These are phyloP conservation scores for Coenobita brevimanus DNA, from an alignment of 1,140 invertebrate genomes.

Conservation along the genomic window DNA sequence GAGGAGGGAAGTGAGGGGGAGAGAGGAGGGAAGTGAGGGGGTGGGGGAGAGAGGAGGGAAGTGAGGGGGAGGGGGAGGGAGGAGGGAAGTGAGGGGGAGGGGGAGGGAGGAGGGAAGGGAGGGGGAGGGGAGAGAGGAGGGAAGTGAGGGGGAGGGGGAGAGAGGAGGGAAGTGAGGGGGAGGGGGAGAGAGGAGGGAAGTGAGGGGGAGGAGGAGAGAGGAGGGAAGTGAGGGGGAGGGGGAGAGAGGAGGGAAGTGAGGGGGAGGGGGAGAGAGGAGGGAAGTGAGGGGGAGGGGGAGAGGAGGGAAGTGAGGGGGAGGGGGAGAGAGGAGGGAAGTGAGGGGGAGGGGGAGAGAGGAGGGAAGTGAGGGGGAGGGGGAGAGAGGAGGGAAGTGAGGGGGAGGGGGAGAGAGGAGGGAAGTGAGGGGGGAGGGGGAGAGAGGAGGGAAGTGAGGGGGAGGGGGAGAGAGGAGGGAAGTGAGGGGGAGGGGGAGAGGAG, in stretches of 20 bases:
- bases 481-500: not conserved
- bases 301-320: not conserved
- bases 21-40: no score
- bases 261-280: not conserved
- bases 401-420: not conserved
- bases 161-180: not conserved
- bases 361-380: constrained; percentile 9
- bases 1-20: no score
- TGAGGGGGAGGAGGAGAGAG: not conserved
- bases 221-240: not conserved
- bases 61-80: no score
- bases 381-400: not conserved
- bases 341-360: not conserved
- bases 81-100: no score
- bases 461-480: constrained; percentile 10
- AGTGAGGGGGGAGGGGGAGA: not conserved
- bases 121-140: not conserved
- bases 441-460: not conserved
- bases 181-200: not conserved
- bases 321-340: not conserved
- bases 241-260: no score
- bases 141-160: not conserved
- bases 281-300: not conserved
- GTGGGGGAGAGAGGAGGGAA: no score
- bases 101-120: no score